Evolutionary conservation across 2,113 vertebrate species (phyloP).

Genomic region (Oxygymnocypris stewartii): DNA sequence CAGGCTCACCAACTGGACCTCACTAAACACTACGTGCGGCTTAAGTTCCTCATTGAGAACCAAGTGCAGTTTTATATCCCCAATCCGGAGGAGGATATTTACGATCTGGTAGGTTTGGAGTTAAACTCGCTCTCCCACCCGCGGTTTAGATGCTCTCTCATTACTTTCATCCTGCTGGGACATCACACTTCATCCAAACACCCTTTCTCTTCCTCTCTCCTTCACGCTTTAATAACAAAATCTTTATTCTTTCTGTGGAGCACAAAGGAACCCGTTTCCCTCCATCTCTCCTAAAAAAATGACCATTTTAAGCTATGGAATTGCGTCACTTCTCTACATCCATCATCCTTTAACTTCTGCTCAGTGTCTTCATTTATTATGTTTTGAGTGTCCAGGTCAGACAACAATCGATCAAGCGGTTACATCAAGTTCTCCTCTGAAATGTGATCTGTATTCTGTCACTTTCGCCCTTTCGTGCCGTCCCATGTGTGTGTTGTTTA

Average conservation of each 20-base stretch:
- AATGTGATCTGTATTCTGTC: conserved; percentile 22
- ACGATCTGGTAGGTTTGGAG: conserved; percentile 83
- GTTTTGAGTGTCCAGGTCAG: not conserved
- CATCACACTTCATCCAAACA: conserved; percentile 8
- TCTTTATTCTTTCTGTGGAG: not conserved
- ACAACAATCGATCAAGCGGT: not conserved
- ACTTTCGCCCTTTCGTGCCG: not conserved
- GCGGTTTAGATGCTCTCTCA: not conserved
- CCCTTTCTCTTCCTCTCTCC: not conserved
- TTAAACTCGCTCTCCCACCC: not conserved
- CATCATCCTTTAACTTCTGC: not conserved
- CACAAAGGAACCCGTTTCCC: not conserved
- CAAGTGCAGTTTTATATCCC: conserved; percentile 88
- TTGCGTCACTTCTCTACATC: not conserved
- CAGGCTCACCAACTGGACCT: conserved; percentile 88
- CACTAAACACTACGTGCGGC: conserved; percentile 86
- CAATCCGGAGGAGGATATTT: conserved; percentile 91
- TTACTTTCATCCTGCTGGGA: not conserved
- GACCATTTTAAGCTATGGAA: not conserved
- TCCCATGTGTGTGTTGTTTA: conserved; percentile 50
- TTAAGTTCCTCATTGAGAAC: conserved; percentile 88
- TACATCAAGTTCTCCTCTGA: not conserved
- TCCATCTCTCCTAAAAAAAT: not conserved
- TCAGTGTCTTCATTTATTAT: not conserved
- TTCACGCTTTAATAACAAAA: not conserved